Evolutionary conservation across 2,797 vertebrate genomes (phyloP), one percentile per base, ranked within the genome.

Genomic region (Semaprochilodus insignis): DNA sequence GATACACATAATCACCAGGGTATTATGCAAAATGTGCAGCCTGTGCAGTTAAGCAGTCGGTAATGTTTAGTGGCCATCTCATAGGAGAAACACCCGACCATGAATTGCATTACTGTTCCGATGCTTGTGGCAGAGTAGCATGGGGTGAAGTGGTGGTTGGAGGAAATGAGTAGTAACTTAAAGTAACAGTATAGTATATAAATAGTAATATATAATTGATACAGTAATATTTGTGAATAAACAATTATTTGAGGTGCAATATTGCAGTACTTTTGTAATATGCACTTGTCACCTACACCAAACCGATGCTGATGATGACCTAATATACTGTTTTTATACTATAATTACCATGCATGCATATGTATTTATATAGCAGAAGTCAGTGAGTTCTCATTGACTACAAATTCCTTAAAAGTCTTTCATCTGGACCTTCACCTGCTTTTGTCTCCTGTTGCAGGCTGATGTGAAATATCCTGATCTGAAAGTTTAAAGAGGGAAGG

Each of bases 401-500:
- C 44, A 51, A 11, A 69, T 69, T n/a, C 23, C 36, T 19, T 13
- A 3, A 72, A 16, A 16, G 48, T 19, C 21, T 52, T 72, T 70
- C 3, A 6, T 70, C 44, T 72, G 48, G n/a, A 72, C 21, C 36
- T 51, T 23, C 34, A 13, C 6, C 40, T 48, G 40, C 14, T 25
- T 51, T 72, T 72, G 52, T 15, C 44, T 7, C 11, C 3, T 17
- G 19, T 8, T 31, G 23, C 6, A 13, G 0, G 11, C 27, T 57
- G 52, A 55, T 57, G 51, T 74, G 52, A 55, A 62, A 77, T 59
- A 67, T 48, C 69, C 23, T 19, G 54, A 81, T 63, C 57, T 23
- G 54, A 78, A 78, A 63, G 75, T 74, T 67, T 74, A 48, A 54
- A 57, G 55, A 36, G 55, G 8, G 48, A 77, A 75, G 34, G 54